Evolutionary conservation across 2,888 invertebrate species (phyloP), one percentile per base, ranked within the genome.

Genomic region (Apoda limacodes): DNA sequence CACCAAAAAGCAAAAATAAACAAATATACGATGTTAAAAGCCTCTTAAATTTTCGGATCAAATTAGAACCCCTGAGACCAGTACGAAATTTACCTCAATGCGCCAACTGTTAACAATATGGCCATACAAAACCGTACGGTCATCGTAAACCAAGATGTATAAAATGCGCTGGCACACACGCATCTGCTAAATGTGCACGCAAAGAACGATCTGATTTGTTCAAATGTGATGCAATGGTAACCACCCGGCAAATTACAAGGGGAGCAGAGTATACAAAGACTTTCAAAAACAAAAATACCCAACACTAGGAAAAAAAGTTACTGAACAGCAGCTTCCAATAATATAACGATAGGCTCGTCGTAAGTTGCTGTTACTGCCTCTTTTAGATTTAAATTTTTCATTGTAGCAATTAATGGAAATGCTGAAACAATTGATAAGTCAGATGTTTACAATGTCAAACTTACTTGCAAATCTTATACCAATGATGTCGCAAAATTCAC

Each of bases 151-250:
- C n/a, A n/a, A n/a, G n/a, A n/a, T n/a, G n/a, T n/a, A n/a, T n/a
- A n/a, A n/a, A n/a, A n/a, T n/a, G n/a, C n/a, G n/a, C n/a, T n/a
- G n/a, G n/a, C n/a, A n/a, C n/a, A n/a, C n/a, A 42, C 13, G 29
- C 9, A 3, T 30, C 43, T 3, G 1, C 20, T 5, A 10, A 40
- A 1, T 45, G 39, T 10, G 5, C 27, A 9, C 23, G 33, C 6
- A 44, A 45, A 32, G 32, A 22, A 10, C 22, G 41, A 5, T 40
- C 36, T 1, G 30, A 36, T 33, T 46, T 1, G n/a, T n/a, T n/a
- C n/a, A n/a, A n/a, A n/a, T n/a, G n/a, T n/a, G n/a, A n/a, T 42
- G 45, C 21, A 32, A 36, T 2, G 45, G 45, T 3, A 43, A 43
- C 9, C 43, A 46, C 9, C 39, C 43, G 6, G 43, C 39, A 1